These are phyloP conservation scores for Dolomedes plantarius DNA, from an alignment of 2,888 invertebrate genomes.

Conservation along the genomic window DNA sequence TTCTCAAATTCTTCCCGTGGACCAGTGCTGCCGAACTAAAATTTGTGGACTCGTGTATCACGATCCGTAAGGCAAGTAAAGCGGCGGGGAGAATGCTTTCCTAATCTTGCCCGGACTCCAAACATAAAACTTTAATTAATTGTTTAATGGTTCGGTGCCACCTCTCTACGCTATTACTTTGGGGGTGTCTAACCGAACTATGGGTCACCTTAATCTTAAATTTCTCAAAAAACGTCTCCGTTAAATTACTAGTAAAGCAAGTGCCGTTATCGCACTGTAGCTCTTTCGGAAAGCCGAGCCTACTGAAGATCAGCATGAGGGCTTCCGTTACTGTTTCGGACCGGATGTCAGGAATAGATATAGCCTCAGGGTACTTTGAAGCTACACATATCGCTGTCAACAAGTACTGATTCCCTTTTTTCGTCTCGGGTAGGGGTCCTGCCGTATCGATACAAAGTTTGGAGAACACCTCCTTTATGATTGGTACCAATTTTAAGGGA, in stretches of 20 bases:
- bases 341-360: not conserved
- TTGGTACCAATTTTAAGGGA: slow-evolving; percentile 15
- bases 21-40: slow-evolving; percentile 17
- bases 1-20: slow-evolving; percentile 16
- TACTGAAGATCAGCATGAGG: not conserved
- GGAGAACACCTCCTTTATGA: slow-evolving; percentile 25
- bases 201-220: not conserved
- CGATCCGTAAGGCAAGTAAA: not conserved
- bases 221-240: not conserved
- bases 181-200: not conserved
- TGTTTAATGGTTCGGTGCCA: not conserved
- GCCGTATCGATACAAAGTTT: slow-evolving; percentile 10
- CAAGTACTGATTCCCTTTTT: not conserved
- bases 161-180: slow-evolving; percentile 2
- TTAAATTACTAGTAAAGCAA: not conserved
- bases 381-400: not conserved
- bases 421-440: slow-evolving; percentile 7
- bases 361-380: not conserved
- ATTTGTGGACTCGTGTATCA: slow-evolving; percentile 1
- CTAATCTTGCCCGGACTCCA: not conserved
- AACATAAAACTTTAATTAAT: not conserved
- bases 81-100: not conserved
- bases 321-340: not conserved
- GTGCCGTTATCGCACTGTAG: not conserved
- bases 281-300: not conserved